These are phyloP conservation scores for Otolemur garnettii DNA, from an alignment of 2,113 vertebrate genomes.

Conservation along the genomic window DNA sequence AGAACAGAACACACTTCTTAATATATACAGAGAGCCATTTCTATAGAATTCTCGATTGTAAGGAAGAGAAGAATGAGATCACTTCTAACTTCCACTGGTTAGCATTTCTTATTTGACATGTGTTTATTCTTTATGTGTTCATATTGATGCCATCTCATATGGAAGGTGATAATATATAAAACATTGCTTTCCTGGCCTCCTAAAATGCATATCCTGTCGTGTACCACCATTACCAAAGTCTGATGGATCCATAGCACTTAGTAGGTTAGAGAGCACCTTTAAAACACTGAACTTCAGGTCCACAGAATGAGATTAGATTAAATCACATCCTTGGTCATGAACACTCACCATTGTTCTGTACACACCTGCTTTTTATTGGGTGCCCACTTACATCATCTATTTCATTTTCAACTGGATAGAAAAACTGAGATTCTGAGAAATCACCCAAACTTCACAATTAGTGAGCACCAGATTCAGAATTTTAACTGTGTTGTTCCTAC, in stretches of 20 bases:
- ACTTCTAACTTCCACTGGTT: slow-evolving; percentile 35
- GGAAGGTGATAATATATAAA: not conserved
- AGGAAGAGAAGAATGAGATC: not conserved
- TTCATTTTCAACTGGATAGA: not conserved
- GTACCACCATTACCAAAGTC: not conserved
- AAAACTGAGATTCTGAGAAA: not conserved
- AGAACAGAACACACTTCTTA: not conserved
- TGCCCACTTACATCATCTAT: too few relatives aligned
- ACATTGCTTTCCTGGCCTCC: not conserved
- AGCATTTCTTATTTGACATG: not conserved
- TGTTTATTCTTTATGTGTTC: not conserved
- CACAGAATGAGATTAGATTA: not conserved
- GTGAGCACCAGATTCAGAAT: not conserved
- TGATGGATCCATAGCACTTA: not conserved
- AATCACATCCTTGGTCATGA: not conserved
- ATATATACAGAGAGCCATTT: not conserved
- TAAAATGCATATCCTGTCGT: not conserved
- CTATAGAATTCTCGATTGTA: not conserved
- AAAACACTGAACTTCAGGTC: not conserved
- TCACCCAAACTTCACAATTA: not conserved
- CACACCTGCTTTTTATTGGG: not conserved
- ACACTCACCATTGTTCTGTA: not conserved
- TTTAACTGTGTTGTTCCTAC: not conserved
- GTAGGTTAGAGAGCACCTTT: not conserved
- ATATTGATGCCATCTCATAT: not conserved